phyloP scores from a whole-genome alignment of 2,888 invertebrate species.

The Hypomecis atomaria region DNA sequence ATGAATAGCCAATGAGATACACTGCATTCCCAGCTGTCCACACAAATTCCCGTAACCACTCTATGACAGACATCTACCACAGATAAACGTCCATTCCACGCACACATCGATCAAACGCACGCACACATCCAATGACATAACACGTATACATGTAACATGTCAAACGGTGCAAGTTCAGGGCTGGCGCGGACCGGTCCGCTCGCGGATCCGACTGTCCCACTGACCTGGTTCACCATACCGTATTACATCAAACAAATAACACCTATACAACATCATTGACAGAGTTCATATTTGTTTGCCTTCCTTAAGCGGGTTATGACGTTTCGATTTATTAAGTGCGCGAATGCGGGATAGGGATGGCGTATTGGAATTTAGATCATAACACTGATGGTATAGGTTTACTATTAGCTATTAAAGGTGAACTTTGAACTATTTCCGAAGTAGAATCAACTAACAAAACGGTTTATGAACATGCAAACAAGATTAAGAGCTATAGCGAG shows the following conservation, averaged over 20 bases:
- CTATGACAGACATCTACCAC: slow-evolving; percentile 18
- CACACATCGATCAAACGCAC: slow-evolving; percentile 32
- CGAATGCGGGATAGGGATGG: slow-evolving; percentile 23
- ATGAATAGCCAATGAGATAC: not conserved
- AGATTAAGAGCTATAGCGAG: slow-evolving; percentile 3
- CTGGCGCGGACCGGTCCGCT: slow-evolving; percentile 60
- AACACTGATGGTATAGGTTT: slow-evolving; percentile 10
- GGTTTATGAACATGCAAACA: slow-evolving; percentile 15
- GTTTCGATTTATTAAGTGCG: slow-evolving; percentile 18
- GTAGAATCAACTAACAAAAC: slow-evolving; percentile 12
- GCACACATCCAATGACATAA: slow-evolving; percentile 54
- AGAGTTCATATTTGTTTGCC: slow-evolving; percentile 22
- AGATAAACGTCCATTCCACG: slow-evolving; percentile 21
- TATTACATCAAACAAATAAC: slow-evolving; percentile 15
- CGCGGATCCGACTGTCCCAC: slow-evolving; percentile 61
- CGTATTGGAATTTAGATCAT: slow-evolving; percentile 19
- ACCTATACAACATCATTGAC: not conserved
- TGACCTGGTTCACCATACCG: slow-evolving; percentile 50
- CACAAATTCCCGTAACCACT: slow-evolving; percentile 21
- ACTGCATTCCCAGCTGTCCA: slow-evolving; percentile 24
- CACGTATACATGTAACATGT: slow-evolving; percentile 50
- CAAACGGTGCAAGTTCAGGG: slow-evolving; percentile 74
- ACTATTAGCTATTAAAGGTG: not conserved
- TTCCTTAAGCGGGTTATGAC: slow-evolving; percentile 14
- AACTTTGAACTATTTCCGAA: slow-evolving; percentile 11